These are phyloP conservation scores for Acrocyrtus sp. DNA, from an alignment of 2,888 invertebrate genomes.

Conservation along the genomic window DNA sequence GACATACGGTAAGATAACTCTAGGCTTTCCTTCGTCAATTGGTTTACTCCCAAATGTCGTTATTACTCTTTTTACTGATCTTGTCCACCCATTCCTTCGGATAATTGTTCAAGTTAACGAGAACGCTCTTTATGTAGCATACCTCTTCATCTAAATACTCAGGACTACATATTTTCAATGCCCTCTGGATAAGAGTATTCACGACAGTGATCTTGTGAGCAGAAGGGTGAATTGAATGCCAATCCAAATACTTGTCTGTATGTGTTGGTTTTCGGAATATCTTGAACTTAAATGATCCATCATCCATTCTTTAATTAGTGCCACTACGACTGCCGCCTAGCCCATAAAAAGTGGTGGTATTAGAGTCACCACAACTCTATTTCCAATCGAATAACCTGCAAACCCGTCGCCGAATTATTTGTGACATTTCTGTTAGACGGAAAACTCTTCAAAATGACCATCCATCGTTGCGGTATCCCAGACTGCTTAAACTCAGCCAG, in stretches of 20 bases:
- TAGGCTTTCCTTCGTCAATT: not conserved
- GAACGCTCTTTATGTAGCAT: not conserved
- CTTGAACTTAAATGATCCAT: not conserved
- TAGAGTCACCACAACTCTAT: no score
- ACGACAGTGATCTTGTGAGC: constrained; percentile 6
- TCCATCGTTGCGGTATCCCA: no score
- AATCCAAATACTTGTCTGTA: constrained; percentile 4
- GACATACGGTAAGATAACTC: constrained; percentile 7
- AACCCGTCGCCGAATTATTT: no score
- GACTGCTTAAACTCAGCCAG: no score
- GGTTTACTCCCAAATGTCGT: not conserved
- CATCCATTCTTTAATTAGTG: no score
- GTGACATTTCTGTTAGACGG: no score
- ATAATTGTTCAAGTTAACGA: not conserved
- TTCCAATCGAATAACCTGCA: no score
- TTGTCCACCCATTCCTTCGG: not conserved
- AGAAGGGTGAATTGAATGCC: not conserved
- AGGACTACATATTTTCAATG: not conserved
- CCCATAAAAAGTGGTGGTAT: no score
- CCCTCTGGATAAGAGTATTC: not conserved
- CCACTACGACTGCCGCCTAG: no score
- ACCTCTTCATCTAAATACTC: not conserved
- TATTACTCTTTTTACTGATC: not conserved
- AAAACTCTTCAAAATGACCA: no score
- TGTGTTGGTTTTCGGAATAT: not conserved